phyloP scores from a whole-genome alignment of 2,113 vertebrate species.

The Propithecus coquereli region DNA sequence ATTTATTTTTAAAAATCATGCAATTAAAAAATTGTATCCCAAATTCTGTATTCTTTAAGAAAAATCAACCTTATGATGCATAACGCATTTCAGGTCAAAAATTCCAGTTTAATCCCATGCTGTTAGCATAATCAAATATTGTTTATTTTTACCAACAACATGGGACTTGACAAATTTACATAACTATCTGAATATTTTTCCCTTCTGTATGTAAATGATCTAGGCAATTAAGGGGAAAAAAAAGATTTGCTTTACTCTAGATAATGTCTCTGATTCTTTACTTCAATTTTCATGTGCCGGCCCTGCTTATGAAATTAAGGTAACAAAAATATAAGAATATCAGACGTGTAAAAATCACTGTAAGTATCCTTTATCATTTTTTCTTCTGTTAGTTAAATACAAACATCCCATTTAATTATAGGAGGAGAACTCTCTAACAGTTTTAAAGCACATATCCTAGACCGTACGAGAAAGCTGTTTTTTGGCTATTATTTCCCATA shows the following conservation, averaged over 20 bases:
- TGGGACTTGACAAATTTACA: not conserved
- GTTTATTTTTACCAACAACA: not conserved
- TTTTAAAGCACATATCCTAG: constrained; percentile 17
- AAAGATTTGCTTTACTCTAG: not conserved
- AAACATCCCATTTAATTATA: constrained; percentile 22
- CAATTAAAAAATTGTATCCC: not conserved
- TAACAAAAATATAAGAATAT: not conserved
- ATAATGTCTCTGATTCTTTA: not conserved
- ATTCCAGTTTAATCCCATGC: not conserved
- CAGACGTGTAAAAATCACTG: not conserved
- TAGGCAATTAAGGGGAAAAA: not conserved
- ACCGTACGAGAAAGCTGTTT: not conserved
- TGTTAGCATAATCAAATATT: not conserved
- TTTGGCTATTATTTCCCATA: constrained; percentile 48
- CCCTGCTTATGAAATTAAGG: not conserved
- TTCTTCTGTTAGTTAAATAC: not conserved
- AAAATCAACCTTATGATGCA: not conserved
- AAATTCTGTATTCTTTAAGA: not conserved
- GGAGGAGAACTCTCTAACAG: not conserved
- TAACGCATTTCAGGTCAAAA: not conserved
- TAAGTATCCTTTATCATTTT: not conserved
- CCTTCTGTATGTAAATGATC: not conserved
- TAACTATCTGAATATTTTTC: not conserved
- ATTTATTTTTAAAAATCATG: not conserved
- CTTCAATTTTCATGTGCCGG: not conserved